Conservation (phyloP, 2,113 vertebrate species). For the Pelobates fuscus region DNA sequence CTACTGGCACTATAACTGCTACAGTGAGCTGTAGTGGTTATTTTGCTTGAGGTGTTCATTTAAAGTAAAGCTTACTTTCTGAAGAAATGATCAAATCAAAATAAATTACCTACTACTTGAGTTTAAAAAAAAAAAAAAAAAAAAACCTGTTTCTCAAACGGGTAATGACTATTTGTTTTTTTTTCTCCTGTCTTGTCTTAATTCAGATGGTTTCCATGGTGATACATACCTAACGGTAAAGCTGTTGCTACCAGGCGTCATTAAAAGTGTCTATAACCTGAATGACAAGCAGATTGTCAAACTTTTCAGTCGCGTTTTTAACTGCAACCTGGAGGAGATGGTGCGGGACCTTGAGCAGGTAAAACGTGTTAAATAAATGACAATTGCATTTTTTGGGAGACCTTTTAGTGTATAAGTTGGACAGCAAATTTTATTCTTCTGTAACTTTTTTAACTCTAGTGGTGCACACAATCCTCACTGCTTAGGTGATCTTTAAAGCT, state of each 20-base stretch:
- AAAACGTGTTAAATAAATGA: conserved; percentile 47
- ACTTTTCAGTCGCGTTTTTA: conserved; percentile 93
- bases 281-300: conserved; percentile 99
- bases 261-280: conserved; percentile 97
- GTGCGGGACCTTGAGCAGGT: conserved; percentile 93
- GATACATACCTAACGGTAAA: conserved; percentile 93
- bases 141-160: too few relatives aligned
- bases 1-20: too few relatives aligned
- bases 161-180: too few relatives aligned
- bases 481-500: too few relatives aligned
- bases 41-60: too few relatives aligned
- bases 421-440: conserved; percentile 2
- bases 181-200: conserved; percentile 25
- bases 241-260: conserved; percentile 88
- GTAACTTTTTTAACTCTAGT: conserved; percentile 33
- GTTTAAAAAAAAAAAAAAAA: too few relatives aligned
- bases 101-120: too few relatives aligned
- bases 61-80: too few relatives aligned
- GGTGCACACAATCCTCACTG: too few relatives aligned
- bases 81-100: too few relatives aligned
- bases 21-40: too few relatives aligned
- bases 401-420: too few relatives aligned
- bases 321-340: conserved; percentile 91
- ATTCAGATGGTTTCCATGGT: conserved; percentile 89
- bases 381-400: background rate